phyloP scores from a whole-genome alignment of 1,140 invertebrate species.

The Rhopalosiphum maidis region DNA sequence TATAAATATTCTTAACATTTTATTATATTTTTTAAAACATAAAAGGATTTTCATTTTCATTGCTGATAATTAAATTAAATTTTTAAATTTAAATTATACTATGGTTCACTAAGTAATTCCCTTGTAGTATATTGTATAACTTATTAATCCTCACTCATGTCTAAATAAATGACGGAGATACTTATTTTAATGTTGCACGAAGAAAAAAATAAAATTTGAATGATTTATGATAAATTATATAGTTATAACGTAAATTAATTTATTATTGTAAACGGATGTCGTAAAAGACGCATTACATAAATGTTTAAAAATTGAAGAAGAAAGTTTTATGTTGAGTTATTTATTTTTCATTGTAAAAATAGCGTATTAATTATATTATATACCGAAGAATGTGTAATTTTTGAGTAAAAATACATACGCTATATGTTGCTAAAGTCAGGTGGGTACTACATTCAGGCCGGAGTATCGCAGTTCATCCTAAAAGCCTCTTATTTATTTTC shows the following conservation, averaged over 20 bases:
- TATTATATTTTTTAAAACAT: neutral
- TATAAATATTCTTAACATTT: neutral
- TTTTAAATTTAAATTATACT: neutral
- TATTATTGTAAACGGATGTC: slow-evolving; percentile 8
- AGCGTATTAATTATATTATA: neutral
- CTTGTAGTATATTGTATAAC: neutral
- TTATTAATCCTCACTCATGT: neutral
- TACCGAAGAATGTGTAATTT: neutral
- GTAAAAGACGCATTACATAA: neutral
- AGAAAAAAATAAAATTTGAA: slow-evolving; percentile 4
- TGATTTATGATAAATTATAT: slow-evolving; percentile 10
- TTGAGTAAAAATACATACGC: neutral
- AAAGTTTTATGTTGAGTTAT: neutral
- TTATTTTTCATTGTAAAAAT: neutral
- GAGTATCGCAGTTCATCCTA: neutral
- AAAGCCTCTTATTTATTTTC: neutral
- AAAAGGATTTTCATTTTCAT: neutral
- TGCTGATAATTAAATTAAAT: neutral
- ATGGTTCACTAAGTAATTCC: neutral
- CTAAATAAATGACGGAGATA: neutral
- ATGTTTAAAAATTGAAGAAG: neutral
- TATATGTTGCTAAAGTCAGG: neutral
- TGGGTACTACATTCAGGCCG: neutral
- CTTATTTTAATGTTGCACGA: neutral
- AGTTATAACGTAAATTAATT: neutral